A percentile compares a stretch with the other conserved stretches of the same genome.
phyloP scores from a whole-genome alignment of 2,113 vertebrate species.

The Pteropus alecto region DNA sequence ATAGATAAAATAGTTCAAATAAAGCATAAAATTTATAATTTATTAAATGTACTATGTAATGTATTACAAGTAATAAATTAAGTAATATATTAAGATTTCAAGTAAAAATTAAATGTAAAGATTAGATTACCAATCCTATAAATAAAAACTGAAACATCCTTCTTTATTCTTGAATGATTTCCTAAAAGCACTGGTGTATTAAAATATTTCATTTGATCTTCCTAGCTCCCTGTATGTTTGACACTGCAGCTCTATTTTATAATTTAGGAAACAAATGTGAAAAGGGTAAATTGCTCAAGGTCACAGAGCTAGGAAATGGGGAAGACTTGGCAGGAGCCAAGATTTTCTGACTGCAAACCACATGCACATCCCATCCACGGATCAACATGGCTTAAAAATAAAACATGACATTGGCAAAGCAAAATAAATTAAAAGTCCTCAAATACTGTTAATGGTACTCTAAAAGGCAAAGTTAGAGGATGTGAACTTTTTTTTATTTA shows the following conservation, averaged over 20 bases:
- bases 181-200: background rate
- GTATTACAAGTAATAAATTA: background rate
- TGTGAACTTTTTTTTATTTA: background rate
- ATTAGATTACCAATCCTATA: slow-evolving; percentile 7
- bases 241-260: background rate
- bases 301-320: background rate
- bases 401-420: background rate
- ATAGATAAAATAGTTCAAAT: background rate
- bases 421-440: background rate
- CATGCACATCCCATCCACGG: background rate
- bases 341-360: background rate
- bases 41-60: background rate
- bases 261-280: background rate
- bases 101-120: background rate
- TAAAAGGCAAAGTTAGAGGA: background rate
- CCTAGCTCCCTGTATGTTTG: background rate
- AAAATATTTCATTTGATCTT: background rate
- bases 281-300: background rate
- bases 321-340: background rate
- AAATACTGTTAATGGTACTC: background rate
- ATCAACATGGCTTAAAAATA: background rate
- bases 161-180: slow-evolving; percentile 7
- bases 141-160: background rate
- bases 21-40: background rate
- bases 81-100: background rate